These are phyloP conservation scores for Tuberolachnus salignus DNA, from an alignment of 2,888 invertebrate genomes.

Conservation along the genomic window DNA sequence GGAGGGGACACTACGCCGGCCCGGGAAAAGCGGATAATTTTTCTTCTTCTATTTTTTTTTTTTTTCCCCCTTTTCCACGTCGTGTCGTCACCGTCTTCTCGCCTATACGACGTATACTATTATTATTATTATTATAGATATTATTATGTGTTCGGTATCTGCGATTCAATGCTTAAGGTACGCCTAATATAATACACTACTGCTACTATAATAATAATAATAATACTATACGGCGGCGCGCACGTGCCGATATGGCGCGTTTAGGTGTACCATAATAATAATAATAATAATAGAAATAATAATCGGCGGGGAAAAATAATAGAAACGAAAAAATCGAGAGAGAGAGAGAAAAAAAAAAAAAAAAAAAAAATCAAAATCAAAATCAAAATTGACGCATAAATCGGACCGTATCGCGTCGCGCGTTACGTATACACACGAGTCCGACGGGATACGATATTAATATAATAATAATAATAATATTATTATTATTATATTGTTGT, in stretches of 20 bases:
- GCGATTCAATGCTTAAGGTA: constrained; percentile 39
- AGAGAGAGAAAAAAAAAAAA: neutral
- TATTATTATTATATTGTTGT: constrained; percentile 24
- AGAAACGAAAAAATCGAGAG: neutral
- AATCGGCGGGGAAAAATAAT: neutral
- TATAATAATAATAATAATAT: too few relatives aligned
- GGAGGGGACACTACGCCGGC: neutral
- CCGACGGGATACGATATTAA: constrained; percentile 11
- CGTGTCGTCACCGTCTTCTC: neutral
- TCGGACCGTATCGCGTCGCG: constrained; percentile 36
- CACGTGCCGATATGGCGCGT: constrained; percentile 55
- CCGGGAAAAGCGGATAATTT: constrained; percentile 12
- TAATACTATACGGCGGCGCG: neutral
- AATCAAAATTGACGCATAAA: constrained; percentile 28
- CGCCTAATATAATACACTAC: too few relatives aligned
- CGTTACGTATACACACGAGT: neutral
- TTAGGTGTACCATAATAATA: constrained; percentile 28
- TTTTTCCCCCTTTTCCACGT: neutral
- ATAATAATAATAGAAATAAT: neutral
- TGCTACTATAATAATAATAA: too few relatives aligned
- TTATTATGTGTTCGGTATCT: neutral
- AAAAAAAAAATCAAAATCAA: too few relatives aligned
- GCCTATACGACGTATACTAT: neutral
- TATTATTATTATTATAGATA: too few relatives aligned
- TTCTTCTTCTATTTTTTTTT: neutral